These are phyloP conservation scores for Drosophila yakuba DNA, from an alignment of 1,140 invertebrate genomes.

Conservation along the genomic window DNA sequence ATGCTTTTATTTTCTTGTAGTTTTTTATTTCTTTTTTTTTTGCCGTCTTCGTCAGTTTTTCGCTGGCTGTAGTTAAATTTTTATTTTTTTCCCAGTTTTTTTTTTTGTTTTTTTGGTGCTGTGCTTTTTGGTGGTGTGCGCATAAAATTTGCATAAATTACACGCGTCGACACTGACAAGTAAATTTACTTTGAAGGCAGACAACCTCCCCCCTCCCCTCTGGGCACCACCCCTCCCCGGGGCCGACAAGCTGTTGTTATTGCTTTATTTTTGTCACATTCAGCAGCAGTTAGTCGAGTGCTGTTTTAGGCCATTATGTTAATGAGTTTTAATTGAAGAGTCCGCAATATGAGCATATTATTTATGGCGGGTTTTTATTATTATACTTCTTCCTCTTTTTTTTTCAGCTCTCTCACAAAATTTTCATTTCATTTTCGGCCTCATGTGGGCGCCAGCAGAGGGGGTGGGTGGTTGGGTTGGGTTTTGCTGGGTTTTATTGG, in stretches of 20 bases:
- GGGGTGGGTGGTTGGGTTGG: background rate
- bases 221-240: background rate
- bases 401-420: conserved; percentile 1
- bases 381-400: conserved; percentile 2
- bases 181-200: conserved; percentile 45
- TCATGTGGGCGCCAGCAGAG: conserved; percentile 3
- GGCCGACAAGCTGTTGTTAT: background rate
- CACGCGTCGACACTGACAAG: conserved; percentile 53
- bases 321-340: conserved; percentile 71
- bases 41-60: conserved; percentile 23
- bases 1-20: conserved; percentile 17
- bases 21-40: conserved; percentile 32
- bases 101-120: conserved; percentile 18
- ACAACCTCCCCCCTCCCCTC: conserved; percentile 1
- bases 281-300: conserved; percentile 27
- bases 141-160: conserved; percentile 81
- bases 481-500: background rate
- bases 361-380: conserved; percentile 26
- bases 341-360: conserved; percentile 42
- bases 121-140: conserved; percentile 64
- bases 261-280: conserved; percentile 47
- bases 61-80: conserved; percentile 41
- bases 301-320: conserved; percentile 68
- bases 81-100: conserved; percentile 7
- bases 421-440: conserved; percentile 24